Evolutionary conservation across 2,888 invertebrate species (phyloP), one percentile per base, ranked within the genome.

Genomic region (Orthonevra nobilis): DNA sequence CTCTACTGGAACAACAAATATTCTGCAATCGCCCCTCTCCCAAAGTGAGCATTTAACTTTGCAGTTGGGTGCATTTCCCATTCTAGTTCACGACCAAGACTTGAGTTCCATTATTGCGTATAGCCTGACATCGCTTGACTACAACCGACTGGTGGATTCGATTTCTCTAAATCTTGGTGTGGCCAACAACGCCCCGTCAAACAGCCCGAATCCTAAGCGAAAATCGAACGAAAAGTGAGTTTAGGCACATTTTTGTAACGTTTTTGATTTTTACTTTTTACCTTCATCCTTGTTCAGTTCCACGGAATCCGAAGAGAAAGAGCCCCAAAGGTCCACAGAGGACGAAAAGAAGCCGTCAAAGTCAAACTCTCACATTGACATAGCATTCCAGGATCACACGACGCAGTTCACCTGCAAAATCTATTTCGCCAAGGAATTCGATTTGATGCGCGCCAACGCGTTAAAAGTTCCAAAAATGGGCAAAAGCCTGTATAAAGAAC

Each of bases 401-500:
- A 92, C 96, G 34, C 95, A 96, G 60, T 96, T 98, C 83, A 95
- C 94, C 82, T 98, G 98, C 84, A 93, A 95, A 83, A 93, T 97
- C 82, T 96, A 94, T 90, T 97, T 95, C 90, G 97, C 98, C 26
- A 93, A 95, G 60, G 95, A 97, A 88, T 99, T 99, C 90, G 93
- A 95, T 58, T 90, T 92, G 38, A 90, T 99, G 66, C 91, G 99
- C 0, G 83, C 83, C 1, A 86, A 85, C 46, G 85, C 85, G 2
- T 72, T 87, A 15, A 85, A 85, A 40, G 84, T 85, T 0, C 84
- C 86, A 0, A 87, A 86, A 82, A 52, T 85, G 64, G 86, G 86
- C 26, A 84, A 83, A 56, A 84, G 84, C 1, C 66, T 86, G 0
- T 87, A 87, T 72, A 86, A 86, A 19, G 84, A 85, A 32, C 82